phyloP scores from a whole-genome alignment of 2,797 vertebrate species.

The Brachyrhaphis roseni region DNA sequence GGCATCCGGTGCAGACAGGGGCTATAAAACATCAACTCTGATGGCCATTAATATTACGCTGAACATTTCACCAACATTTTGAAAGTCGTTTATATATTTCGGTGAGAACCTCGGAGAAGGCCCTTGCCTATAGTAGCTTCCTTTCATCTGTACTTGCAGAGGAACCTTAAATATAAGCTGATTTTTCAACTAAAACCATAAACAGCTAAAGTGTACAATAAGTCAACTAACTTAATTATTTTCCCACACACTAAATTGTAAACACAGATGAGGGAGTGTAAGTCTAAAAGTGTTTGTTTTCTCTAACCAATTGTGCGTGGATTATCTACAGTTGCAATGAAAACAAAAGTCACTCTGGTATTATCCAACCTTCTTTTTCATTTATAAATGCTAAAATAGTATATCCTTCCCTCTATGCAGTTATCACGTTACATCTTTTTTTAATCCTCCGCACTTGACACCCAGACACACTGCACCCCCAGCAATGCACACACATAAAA shows the following conservation, averaged over 20 bases:
- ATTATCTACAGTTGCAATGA: background rate
- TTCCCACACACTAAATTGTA: background rate
- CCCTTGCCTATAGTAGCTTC: slow-evolving; percentile 10
- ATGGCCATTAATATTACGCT: slow-evolving; percentile 48
- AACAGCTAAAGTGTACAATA: background rate
- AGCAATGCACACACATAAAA: slow-evolving; percentile 28
- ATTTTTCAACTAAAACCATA: background rate
- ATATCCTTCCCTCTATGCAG: slow-evolving; percentile 3
- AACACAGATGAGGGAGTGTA: background rate
- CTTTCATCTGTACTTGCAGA: background rate
- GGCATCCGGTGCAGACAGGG: slow-evolving; percentile 40
- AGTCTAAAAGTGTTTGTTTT: background rate
- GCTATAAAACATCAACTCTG: slow-evolving; percentile 43
- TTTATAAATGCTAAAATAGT: background rate
- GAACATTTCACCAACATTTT: slow-evolving; percentile 57
- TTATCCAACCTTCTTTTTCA: background rate
- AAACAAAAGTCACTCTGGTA: background rate
- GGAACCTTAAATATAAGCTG: slow-evolving; percentile 1
- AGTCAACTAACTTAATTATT: background rate
- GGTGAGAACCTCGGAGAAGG: slow-evolving; percentile 4
- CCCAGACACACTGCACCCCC: slow-evolving; percentile 12
- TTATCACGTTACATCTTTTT: slow-evolving; percentile 16
- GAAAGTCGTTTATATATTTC: slow-evolving; percentile 45
- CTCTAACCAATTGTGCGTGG: background rate
- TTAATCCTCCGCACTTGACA: slow-evolving; percentile 22